Evolutionary conservation across 2,888 invertebrate species (phyloP), one percentile per base, ranked within the genome.

Genomic region (Synanthedon formicaeformis): DNA sequence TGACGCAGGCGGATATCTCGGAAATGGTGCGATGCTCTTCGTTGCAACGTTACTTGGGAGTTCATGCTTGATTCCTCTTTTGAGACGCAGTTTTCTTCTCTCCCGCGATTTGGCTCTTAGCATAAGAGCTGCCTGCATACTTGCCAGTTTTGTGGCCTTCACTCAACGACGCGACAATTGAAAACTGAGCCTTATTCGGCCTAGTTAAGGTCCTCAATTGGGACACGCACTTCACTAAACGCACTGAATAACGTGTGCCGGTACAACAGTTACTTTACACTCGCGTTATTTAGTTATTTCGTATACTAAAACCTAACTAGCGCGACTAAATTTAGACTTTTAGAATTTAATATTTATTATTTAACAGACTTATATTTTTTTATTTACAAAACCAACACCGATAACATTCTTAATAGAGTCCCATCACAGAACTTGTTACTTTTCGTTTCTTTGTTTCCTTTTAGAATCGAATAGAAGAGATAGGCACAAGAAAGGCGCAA

Each of bases 41-140:
- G 95, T 95, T 73, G 95, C 94, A 75, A 95, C 91, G 90, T 95
- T 94, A 86, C 94, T 94, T 69, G 95, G 95, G 76, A 95, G 89
- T 77, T 95, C 95, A 73, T 90, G 88, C 78, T 93, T 91, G 81
- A 90, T 89, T 71, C 93, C 93, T 88, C 91, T 89, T 79, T 91
- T 90, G 71, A 91, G 89, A 75, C 92, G 91, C 83, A 92, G 92
- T 91, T 94, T 93, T 89, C 90, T 89, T 88, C 92, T 91, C 88
- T 94, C 93, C 89, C 94, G 92, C 90, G 94, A 94, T 90, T 95
- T 94, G 88, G 94, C 91, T 90, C 95, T 92, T 89, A 95, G 92
- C 91, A 95, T 94, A 90, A 95, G 92, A 90, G 95, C 95, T 90
- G 95, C 95, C 92, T 95, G 95, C 95, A 95, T 95, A 80, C 92